Evolutionary conservation across 2,797 vertebrate genomes (phyloP).

Genomic region (Lagorchestes hirsutus): DNA sequence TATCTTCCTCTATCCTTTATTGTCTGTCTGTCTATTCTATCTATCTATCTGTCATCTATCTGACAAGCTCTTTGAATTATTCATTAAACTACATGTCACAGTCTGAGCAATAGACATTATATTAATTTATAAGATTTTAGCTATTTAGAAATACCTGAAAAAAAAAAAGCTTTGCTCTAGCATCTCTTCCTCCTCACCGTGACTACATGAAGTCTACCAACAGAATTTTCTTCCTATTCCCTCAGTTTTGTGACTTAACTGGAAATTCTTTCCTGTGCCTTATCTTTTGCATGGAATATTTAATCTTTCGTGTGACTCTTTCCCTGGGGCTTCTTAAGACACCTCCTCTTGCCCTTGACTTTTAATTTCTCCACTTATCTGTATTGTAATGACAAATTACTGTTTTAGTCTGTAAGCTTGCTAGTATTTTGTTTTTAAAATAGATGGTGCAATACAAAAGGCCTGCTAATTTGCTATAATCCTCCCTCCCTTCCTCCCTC

Average conservation of each 20-base stretch:
- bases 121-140: not conserved
- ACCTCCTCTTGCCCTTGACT: not conserved
- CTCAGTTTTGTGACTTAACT: not conserved
- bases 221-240: not conserved
- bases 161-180: not conserved
- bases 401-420: conserved; percentile 12
- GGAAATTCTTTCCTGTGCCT: not conserved
- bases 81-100: not conserved
- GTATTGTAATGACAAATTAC: conserved; percentile 20
- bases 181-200: conserved; percentile 16
- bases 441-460: not conserved
- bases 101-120: not conserved
- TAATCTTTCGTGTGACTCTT: conserved; percentile 1
- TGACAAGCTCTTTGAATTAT: not conserved
- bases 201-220: not conserved
- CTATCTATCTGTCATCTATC: not conserved
- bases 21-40: too few relatives aligned
- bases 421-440: not conserved
- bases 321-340: not conserved
- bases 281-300: not conserved
- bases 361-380: not conserved
- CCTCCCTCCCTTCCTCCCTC: accelerated
- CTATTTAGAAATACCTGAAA: not conserved
- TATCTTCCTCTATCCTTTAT: too few relatives aligned
- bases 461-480: not conserved